Base-by-base conservation (phyloP, 2,797 vertebrate species). In the Arnoldichthys spilopterus region DNA sequence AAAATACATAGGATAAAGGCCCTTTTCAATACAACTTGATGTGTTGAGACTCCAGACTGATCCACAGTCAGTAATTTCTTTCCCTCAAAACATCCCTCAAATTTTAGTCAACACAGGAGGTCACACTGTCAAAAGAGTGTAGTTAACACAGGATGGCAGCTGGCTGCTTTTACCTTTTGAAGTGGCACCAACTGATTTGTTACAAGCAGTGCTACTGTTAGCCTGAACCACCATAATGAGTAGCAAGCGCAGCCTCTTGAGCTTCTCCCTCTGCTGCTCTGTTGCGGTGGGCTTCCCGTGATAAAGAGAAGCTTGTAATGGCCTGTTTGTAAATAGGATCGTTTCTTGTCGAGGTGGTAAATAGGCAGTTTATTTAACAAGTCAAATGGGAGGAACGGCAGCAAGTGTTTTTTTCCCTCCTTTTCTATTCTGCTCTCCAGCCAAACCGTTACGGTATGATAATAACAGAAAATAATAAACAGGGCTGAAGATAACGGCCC, bases 351-450 rank as follows among this genome's bases (percentile, higher is more conserved):
- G 83, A 62, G 61, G 84, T 80, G 85, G 88, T 92, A 94, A 94
- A 94, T 92, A 91, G 87, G 85, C 75, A 85, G 92, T 93, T 93
- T 94, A 92, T 91, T 92, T 92, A 92, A 93, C 91, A 90, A 91
- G 91, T 91, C 91, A 90, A 88, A 92, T 91, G 91, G 91, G 87
- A 92, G 85, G 84, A 82, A 85, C 73, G 70, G 83, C 82, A 80
- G 67, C 47, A 30, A 81, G 69, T 67, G 68, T 64, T 73, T 67
- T 47, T 4, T 40, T 53, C 16, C 54, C 45, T 62, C 28, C 30
- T 66, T 51, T 58, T 71, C 34, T 37, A 11, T 74, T 79, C 72
- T 83, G 58, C 67, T 24, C 84, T 79, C 82, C 79, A 72, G 83
- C 30, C 68, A 51, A 77, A 81, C 71, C 28, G 51, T 58, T 74